These are phyloP conservation scores for Gastracanthus pulcherrimus DNA, from an alignment of 2,888 invertebrate species.

Conservation along the genomic window DNA sequence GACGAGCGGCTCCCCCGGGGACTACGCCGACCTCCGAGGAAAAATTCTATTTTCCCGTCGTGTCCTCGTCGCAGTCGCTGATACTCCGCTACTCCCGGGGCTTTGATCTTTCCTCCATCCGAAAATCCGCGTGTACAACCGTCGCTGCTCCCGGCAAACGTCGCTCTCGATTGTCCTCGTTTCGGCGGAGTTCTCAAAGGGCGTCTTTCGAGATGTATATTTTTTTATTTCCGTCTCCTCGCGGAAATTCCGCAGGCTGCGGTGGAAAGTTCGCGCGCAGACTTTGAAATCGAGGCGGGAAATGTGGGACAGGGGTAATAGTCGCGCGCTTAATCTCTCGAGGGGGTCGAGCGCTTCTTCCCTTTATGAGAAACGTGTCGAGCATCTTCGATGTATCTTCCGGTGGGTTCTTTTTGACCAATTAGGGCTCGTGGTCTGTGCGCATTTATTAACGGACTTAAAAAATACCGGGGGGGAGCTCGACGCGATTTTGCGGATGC, in stretches of 20 bases:
- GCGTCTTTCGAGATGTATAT: no score
- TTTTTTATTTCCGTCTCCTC: not conserved
- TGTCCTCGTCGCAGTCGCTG: not conserved
- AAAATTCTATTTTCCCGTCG: conserved; percentile 52
- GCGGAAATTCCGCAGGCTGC: not conserved
- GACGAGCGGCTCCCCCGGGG: conserved; percentile 20
- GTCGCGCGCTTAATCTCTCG: not conserved
- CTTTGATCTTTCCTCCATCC: conserved; percentile 42
- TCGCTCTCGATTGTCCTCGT: conserved; percentile 25
- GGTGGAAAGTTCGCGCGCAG: not conserved
- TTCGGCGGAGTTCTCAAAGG: not conserved
- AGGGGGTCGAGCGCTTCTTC: not conserved
- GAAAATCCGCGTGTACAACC: conserved; percentile 1
- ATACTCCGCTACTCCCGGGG: no score
- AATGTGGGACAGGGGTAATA: not conserved
- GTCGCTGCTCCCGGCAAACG: not conserved
- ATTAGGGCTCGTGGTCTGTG: conserved; percentile 21
- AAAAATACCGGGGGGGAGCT: not conserved
- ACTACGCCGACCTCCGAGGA: conserved; percentile 6
- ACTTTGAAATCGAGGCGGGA: conserved; percentile 26
- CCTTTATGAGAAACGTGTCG: conserved; percentile 56
- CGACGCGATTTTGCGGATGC: not conserved
- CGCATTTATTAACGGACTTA: conserved; percentile 6
- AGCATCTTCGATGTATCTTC: conserved; percentile 24
- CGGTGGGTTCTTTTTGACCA: not conserved